Evolutionary conservation across 1,140 invertebrate species (phyloP).

Genomic region (Macrotrachela quadricornifera): DNA sequence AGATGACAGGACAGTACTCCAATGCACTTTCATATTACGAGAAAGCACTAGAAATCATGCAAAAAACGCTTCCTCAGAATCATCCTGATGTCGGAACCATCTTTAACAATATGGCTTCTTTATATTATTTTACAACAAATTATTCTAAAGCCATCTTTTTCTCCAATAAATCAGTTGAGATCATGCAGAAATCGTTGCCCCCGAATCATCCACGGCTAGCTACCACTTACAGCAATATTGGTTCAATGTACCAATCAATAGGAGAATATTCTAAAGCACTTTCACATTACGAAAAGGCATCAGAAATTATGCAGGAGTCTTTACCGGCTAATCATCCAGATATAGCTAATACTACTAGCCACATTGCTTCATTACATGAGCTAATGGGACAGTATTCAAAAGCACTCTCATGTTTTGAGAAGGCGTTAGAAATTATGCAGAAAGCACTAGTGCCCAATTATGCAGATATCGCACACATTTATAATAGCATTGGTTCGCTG

Average conservation of each 20-base stretch:
- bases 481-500: background rate
- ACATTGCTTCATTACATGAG: background rate
- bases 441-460: background rate
- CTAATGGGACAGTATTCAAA: slow-evolving; percentile 1
- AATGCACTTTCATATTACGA: no score
- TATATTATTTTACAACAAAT: no score
- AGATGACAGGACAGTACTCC: no score
- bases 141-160: no score
- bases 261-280: background rate
- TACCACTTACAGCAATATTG: background rate
- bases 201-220: background rate
- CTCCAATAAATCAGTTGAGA: background rate
- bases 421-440: background rate
- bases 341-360: background rate
- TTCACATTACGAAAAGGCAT: background rate
- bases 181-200: background rate
- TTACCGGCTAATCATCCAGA: background rate
- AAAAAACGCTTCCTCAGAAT: no score
- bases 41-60: no score
- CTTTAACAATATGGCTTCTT: no score
- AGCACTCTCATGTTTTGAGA: background rate
- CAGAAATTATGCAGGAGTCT: background rate
- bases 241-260: background rate
- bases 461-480: background rate
- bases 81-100: no score